These are phyloP conservation scores for Thinocorus orbignyianus DNA, from an alignment of 2,113 vertebrate genomes.

Conservation along the genomic window DNA sequence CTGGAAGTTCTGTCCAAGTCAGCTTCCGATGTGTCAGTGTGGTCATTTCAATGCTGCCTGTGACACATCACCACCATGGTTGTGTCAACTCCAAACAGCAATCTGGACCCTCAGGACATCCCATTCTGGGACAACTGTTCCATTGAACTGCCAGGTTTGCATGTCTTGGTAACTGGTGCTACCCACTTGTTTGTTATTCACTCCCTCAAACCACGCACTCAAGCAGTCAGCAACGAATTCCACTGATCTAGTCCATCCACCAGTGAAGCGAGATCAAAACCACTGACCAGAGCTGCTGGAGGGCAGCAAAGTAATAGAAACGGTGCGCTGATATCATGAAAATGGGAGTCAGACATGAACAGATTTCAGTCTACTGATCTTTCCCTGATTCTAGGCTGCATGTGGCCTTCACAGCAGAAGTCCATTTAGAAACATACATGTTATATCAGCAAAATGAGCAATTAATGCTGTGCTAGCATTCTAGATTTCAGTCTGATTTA, in stretches of 20 bases:
- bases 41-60: not conserved
- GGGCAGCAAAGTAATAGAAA: not conserved
- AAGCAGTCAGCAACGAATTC: not conserved
- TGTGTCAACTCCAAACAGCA: not conserved
- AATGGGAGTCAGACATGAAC: not conserved
- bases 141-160: not conserved
- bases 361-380: not conserved
- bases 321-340: not conserved
- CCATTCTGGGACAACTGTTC: not conserved
- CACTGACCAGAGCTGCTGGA: not conserved
- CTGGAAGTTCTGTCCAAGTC: not conserved
- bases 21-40: not conserved
- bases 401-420: not conserved
- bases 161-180: not conserved
- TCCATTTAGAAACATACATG: not conserved
- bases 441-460: not conserved
- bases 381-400: not conserved
- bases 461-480: not conserved
- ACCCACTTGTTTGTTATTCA: not conserved
- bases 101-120: not conserved
- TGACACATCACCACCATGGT: not conserved
- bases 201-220: not conserved
- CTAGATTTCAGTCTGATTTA: not conserved
- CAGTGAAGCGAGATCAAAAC: not conserved
- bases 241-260: not conserved